These are phyloP conservation scores for Peromyscus eremicus DNA, from an alignment of 2,797 vertebrate genomes.

Conservation along the genomic window DNA sequence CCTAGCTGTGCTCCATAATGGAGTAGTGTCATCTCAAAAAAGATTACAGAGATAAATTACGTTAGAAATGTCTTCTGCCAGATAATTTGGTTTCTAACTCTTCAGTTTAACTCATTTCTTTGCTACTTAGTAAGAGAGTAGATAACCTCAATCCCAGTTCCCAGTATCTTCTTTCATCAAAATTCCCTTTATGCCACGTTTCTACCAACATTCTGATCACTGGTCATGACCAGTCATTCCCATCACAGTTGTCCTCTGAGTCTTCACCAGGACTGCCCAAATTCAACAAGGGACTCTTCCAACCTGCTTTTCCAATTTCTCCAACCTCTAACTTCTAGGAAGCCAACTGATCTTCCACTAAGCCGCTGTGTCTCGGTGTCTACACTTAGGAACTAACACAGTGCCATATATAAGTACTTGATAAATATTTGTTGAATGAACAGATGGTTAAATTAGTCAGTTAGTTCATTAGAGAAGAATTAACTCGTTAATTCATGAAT, in stretches of 20 bases:
- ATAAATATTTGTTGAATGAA: constrained; percentile 16
- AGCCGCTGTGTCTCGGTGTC: not conserved
- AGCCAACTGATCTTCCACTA: not conserved
- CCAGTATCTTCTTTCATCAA: not conserved
- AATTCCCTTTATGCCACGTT: not conserved
- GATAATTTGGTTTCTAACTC: not conserved
- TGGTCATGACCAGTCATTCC: not conserved
- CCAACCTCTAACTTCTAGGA: not conserved
- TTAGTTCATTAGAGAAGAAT: not conserved
- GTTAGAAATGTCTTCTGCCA: not conserved
- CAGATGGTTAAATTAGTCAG: not conserved
- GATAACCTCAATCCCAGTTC: not conserved
- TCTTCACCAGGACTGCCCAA: not conserved
- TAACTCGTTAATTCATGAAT: constrained; percentile 23
- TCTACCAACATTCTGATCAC: not conserved
- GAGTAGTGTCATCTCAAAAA: not conserved
- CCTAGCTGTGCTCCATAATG: not conserved
- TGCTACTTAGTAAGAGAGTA: not conserved
- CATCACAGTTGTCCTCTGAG: too few relatives aligned
- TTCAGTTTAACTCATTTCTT: not conserved
- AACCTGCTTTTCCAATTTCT: not conserved
- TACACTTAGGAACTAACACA: not conserved
- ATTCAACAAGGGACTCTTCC: not conserved
- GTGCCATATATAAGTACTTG: not conserved
- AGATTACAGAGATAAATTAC: not conserved